Conservation (phyloP, 2,888 invertebrate species). For the Drosophila mettleri region DNA sequence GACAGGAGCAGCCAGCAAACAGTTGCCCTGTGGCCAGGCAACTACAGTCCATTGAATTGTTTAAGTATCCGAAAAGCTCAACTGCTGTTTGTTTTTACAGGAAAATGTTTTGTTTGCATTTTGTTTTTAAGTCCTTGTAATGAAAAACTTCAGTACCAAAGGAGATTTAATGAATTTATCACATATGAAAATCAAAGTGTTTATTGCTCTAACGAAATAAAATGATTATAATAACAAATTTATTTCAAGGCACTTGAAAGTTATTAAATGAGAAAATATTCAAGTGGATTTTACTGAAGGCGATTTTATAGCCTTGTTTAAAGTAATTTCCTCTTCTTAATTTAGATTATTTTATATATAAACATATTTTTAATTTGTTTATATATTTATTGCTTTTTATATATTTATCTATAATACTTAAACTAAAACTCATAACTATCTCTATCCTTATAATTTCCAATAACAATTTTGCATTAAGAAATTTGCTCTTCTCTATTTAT, state of each 20-base stretch:
- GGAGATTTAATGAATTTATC: slow-evolving; percentile 33
- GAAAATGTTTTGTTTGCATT: slow-evolving; percentile 37
- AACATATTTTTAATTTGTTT: not conserved
- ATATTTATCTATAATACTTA: not conserved
- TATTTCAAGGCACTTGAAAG: not conserved
- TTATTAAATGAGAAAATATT: not conserved
- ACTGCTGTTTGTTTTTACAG: slow-evolving; percentile 41
- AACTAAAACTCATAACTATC: too few relatives aligned
- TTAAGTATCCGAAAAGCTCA: slow-evolving; percentile 60
- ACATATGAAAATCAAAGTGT: slow-evolving; percentile 9
- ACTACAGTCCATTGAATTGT: slow-evolving; percentile 70
- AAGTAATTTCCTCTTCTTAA: too few relatives aligned
- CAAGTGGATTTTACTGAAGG: not conserved
- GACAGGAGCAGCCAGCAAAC: not conserved
- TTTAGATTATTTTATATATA: not conserved
- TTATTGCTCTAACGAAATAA: slow-evolving; percentile 9
- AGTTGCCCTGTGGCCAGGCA: slow-evolving; percentile 16
- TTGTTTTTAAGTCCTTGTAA: slow-evolving; percentile 39
- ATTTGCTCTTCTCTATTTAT: too few relatives aligned
- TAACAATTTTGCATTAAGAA: too few relatives aligned
- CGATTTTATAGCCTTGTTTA: not conserved
- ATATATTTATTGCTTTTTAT: not conserved
- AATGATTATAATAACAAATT: slow-evolving; percentile 1
- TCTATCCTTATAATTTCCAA: too few relatives aligned
- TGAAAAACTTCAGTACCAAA: slow-evolving; percentile 37